Base-by-base conservation (phyloP, 2,888 invertebrate species). In the Hypomecis atomaria region DNA sequence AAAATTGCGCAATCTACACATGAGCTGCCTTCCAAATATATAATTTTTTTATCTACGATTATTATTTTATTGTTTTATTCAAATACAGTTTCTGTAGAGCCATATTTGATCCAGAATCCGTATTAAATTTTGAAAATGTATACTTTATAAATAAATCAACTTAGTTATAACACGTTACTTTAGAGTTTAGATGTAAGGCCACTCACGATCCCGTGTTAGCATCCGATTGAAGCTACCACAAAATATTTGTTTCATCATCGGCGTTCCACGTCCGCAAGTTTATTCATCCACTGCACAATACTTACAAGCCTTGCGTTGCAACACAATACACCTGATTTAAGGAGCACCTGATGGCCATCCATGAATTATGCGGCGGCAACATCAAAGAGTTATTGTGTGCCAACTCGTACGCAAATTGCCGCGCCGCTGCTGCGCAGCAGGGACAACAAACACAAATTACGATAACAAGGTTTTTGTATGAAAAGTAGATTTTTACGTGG, bases 351-450 rank as follows among this genome's bases (percentile, higher is more conserved):
- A 62, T 62, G 57, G 50, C 49, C 58, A 58, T 44, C 65, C 53
- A 56, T 44, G 59, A 55, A 64, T 64, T 64, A 64, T 63, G 63
- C 66, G 50, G 81, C 81, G 84, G 84, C 76, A 71, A 60, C 55
- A 71, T 82, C 83, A 81, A 81, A 85, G 84, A 76, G 66, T 70
- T 75, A 85, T 84, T 85, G 85, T 86, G 79, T 73, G 77, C 70
- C 74, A 72, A 69, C 71, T 70, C 67, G 68, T 71, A 74, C 71
- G 72, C 73, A 74, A 75, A 74, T 74, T 72, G 73, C 67, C 71
- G 71, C 70, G 70, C 65, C 49, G 34, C 70, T 61, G 70, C 65
- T 58, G 9, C 55, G 23, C 42, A 6, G 9, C 42, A 13, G 13
- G 23, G 23, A 23, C 23, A 6, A n/a, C 52, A 33, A 10, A 0